A percentile compares a stretch with the other conserved stretches of the same genome.
Conservation (phyloP, 2,888 invertebrate species). For the Andrena bicolor region DNA sequence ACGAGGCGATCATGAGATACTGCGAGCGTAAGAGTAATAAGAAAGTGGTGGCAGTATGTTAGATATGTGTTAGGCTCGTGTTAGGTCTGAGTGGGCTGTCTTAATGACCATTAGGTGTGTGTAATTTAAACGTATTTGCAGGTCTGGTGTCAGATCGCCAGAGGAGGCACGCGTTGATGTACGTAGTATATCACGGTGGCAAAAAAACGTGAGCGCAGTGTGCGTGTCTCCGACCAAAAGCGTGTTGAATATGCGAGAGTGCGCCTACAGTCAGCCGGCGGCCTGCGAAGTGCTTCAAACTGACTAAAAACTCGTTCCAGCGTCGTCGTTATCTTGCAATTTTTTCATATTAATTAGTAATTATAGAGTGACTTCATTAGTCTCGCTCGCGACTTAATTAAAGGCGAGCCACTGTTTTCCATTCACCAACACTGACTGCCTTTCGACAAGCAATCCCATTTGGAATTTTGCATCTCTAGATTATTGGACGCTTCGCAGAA, state of each 20-base stretch:
- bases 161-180: not conserved
- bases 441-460: slow-evolving; percentile 2
- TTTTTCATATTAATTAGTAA: slow-evolving; percentile 59
- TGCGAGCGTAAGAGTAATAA: too few species aligned
- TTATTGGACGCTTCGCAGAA: too few species aligned
- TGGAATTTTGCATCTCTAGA: not conserved
- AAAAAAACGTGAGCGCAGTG: not conserved
- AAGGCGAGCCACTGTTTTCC: slow-evolving; percentile 37
- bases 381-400: slow-evolving; percentile 49
- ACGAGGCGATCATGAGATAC: too few species aligned
- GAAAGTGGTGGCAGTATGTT: not conserved
- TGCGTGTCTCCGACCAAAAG: not conserved
- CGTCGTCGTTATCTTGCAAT: slow-evolving; percentile 46
- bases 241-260: slow-evolving; percentile 21
- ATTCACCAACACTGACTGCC: slow-evolving; percentile 20
- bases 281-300: slow-evolving; percentile 40
- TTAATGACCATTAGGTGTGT: not conserved
- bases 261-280: slow-evolving; percentile 42
- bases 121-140: slow-evolving; percentile 1
- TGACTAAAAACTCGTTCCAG: slow-evolving; percentile 49
- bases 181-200: not conserved
- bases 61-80: not conserved
- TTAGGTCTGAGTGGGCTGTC: too few species aligned
- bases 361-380: slow-evolving; percentile 56
- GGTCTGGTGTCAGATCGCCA: not conserved